phyloP scores from a whole-genome alignment of 1,140 invertebrate genomes.

The Drosophila sulfurigaster region DNA sequence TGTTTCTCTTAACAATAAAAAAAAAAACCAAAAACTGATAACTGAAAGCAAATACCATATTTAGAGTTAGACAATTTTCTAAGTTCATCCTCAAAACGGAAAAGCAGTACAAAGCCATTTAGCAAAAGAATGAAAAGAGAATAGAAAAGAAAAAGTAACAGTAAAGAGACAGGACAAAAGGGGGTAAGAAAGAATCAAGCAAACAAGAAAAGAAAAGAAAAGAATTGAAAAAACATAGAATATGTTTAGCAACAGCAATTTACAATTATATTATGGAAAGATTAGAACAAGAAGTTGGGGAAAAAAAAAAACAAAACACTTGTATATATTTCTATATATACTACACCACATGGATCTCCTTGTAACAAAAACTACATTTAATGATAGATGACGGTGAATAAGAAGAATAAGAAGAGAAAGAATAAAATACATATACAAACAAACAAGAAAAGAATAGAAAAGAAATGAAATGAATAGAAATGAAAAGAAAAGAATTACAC shows the following conservation, averaged over 20 bases:
- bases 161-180: conserved; percentile 27
- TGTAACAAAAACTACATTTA: conserved; percentile 52
- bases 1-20: background rate
- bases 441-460: background rate
- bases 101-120: conserved; percentile 42
- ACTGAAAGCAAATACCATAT: conserved; percentile 1
- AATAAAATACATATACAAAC: conserved; percentile 44
- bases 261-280: conserved; percentile 17
- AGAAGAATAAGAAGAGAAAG: background rate
- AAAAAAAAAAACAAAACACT: no score
- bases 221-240: background rate
- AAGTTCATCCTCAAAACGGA: conserved; percentile 33
- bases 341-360: conserved; percentile 69
- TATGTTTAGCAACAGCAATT: conserved; percentile 15
- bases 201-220: conserved; percentile 9
- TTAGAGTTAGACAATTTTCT: conserved; percentile 42
- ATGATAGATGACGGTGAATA: conserved; percentile 11
- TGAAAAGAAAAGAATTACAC: conserved; percentile 13
- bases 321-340: conserved; percentile 19
- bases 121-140: conserved; percentile 23
- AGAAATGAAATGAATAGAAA: conserved; percentile 5
- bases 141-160: conserved; percentile 8
- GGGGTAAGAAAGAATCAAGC: background rate
- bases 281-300: conserved; percentile 5
- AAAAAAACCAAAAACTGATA: background rate